Evolutionary conservation across 2,113 vertebrate species (phyloP), one percentile per base, ranked within the genome.

Genomic region (Tympanuchus pallidicinctus): DNA sequence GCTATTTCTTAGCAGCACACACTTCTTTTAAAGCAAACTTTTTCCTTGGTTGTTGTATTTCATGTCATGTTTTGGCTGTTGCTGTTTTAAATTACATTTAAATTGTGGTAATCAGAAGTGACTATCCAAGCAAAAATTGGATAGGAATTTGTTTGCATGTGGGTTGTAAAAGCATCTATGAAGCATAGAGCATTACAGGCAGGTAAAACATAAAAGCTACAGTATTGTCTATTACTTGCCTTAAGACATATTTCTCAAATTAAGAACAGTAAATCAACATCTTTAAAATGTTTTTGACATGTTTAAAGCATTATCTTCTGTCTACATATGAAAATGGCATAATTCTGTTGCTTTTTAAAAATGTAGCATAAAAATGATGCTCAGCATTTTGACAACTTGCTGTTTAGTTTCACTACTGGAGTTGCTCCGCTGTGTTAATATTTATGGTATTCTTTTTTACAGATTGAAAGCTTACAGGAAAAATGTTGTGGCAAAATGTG

Each of bases 401-500:
- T 66, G 47, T 63, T 86, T 73, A 47, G 40, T n/a, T 72, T 82
- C 36, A 38, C 11, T 34, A 38, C 2, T 64, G 14, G 24, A 88
- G 22, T 52, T 61, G 14, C 52, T 67, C 40, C 83, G 15, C 42
- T 60, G 9, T 59, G 11, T 80, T 87, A 57, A 92, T 12, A 2
- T 64, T 13, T n/a, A 15, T 64, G 13, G 56, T 87, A n/a, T 83
- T 74, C n/a, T 97, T 38, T 97, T 95, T 98, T 98, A 82, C 97
- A 99, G 99, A 76, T 98, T 99, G 93, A 99, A 99, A 97, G 98
- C 99, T 12, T 99, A 98, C 86, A 98, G 98, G 83, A 99, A 99
- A 94, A 99, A 99, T 72, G 99, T 99, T 77, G 97, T 99, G 12
- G 99, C 99, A 96, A 99, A 99, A 98, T 99, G 99, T 96, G 99